phyloP scores from a whole-genome alignment of 2,888 invertebrate species.

The Macrophya alboannulata region DNA sequence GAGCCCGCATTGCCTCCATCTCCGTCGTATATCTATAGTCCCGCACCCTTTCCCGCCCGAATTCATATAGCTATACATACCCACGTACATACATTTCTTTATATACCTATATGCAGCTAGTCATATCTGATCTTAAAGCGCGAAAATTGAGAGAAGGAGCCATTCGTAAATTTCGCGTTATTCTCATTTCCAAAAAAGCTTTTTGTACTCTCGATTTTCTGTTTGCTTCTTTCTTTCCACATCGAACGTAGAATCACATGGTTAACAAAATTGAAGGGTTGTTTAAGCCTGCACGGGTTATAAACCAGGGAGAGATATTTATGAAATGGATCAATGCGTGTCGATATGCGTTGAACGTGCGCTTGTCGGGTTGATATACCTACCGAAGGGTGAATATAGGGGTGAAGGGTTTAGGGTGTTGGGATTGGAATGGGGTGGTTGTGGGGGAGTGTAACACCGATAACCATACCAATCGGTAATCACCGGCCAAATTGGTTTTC shows the following conservation, averaged over 20 bases:
- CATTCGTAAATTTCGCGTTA: not conserved
- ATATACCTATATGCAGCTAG: not conserved
- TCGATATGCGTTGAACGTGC: constrained; percentile 14
- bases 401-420: not conserved
- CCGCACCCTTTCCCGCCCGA: constrained; percentile 45
- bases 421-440: constrained; percentile 24
- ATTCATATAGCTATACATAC: not conserved
- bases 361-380: constrained; percentile 19
- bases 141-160: not conserved
- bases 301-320: not conserved
- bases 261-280: not conserved
- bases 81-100: not conserved
- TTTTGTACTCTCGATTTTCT: not conserved
- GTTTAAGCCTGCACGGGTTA: not conserved
- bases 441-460: constrained; percentile 29
- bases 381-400: constrained; percentile 23
- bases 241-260: not conserved
- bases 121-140: constrained; percentile 35
- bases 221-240: not conserved
- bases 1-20: constrained; percentile 63
- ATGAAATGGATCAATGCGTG: constrained; percentile 15
- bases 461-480: constrained; percentile 54
- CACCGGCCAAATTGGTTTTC: constrained; percentile 55
- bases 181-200: not conserved
- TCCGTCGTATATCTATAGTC: constrained; percentile 61